Conservation (phyloP, 1,140 invertebrate genomes). For the Streblospio benedicti region DNA sequence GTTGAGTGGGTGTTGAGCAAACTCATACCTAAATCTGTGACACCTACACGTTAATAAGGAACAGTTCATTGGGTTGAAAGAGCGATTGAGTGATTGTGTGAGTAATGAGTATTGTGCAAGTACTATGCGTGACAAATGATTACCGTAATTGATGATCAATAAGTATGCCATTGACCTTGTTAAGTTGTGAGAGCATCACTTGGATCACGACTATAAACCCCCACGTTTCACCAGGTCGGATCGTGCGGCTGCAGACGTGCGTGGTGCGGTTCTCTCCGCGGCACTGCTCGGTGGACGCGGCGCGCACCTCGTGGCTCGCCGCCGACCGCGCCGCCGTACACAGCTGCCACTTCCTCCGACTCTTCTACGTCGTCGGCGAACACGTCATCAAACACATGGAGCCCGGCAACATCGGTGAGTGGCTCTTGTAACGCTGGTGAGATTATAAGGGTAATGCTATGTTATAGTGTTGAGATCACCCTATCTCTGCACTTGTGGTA, state of each 20-base stretch:
- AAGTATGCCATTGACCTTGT: neutral
- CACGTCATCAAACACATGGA: too few species aligned
- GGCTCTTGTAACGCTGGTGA: too few species aligned
- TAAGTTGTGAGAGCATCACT: neutral
- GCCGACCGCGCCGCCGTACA: slow-evolving; percentile 5
- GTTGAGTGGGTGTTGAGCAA: too few species aligned
- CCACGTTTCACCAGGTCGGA: neutral
- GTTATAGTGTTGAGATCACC: too few species aligned
- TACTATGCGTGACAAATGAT: neutral
- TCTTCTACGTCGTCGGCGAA: slow-evolving; percentile 4
- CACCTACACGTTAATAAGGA: too few species aligned
- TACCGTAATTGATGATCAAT: neutral
- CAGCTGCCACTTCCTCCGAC: neutral
- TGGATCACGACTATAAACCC: neutral
- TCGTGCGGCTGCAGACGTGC: slow-evolving; percentile 6
- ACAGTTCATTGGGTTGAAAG: neutral
- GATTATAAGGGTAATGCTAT: too few species aligned
- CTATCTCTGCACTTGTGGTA: too few species aligned
- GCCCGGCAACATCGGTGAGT: too few species aligned
- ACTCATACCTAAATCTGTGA: too few species aligned
- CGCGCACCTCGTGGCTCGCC: slow-evolving; percentile 3
- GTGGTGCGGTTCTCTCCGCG: neutral
- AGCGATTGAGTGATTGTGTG: neutral
- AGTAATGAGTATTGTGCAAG: neutral
- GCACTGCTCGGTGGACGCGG: slow-evolving; percentile 7